Percentiles rank a stretch among this genome's conserved stretches.
These are phyloP conservation scores for Tyria jacobaeae DNA, from an alignment of 2,888 invertebrate genomes.

Conservation along the genomic window DNA sequence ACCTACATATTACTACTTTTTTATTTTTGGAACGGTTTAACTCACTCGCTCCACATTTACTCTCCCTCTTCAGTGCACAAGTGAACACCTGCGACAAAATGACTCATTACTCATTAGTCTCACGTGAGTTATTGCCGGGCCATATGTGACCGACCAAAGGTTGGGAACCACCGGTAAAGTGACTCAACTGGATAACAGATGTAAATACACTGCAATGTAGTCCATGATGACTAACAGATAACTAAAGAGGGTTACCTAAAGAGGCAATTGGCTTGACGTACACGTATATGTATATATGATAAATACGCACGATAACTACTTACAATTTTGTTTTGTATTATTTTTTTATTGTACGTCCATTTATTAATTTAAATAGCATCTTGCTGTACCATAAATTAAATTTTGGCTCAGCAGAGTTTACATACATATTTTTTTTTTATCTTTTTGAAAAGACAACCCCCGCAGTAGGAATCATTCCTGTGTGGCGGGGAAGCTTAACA, in stretches of 20 bases:
- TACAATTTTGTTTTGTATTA: not conserved
- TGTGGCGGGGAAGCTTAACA: too few relatives aligned
- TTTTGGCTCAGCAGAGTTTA: too few relatives aligned
- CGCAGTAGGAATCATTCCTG: too few relatives aligned
- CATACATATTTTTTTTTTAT: too few relatives aligned
- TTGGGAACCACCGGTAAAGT: slow-evolving; percentile 55
- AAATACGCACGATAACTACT: not conserved
- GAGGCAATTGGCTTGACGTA: slow-evolving; percentile 14
- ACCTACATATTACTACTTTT: not conserved
- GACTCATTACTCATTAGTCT: slow-evolving; percentile 54
- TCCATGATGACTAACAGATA: slow-evolving; percentile 38
- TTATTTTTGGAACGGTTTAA: not conserved
- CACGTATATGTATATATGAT: not conserved
- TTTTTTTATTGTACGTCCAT: not conserved
- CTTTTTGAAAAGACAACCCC: too few relatives aligned
- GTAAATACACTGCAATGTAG: slow-evolving; percentile 42
- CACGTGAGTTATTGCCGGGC: slow-evolving; percentile 43
- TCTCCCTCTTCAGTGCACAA: slow-evolving; percentile 25
- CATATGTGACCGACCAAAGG: slow-evolving; percentile 57
- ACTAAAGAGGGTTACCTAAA: slow-evolving; percentile 23
- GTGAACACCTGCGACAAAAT: slow-evolving; percentile 54
- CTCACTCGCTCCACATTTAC: slow-evolving; percentile 31
- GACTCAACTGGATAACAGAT: slow-evolving; percentile 51
- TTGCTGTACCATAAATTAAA: too few relatives aligned
- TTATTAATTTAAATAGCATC: too few relatives aligned